Conservation (phyloP, 1,140 invertebrate species). For the Lucilia cuprina region DNA sequence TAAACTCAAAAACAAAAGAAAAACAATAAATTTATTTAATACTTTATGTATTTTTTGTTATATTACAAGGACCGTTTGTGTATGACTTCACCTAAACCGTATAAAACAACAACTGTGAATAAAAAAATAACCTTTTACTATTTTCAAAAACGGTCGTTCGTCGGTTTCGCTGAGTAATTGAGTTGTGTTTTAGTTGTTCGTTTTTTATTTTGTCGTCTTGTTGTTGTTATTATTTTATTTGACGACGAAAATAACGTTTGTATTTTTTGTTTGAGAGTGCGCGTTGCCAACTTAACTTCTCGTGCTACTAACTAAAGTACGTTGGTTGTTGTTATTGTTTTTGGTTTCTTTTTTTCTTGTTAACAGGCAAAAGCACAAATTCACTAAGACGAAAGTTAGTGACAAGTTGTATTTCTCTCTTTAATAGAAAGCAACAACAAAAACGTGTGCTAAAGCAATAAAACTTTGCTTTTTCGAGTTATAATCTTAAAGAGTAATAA, state of each 20-base stretch:
- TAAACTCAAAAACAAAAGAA: background rate
- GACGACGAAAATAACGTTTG: background rate
- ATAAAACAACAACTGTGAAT: conserved; percentile 11
- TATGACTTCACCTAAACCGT: conserved; percentile 14
- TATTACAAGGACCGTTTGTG: background rate
- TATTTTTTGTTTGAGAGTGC: background rate
- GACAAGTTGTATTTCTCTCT: background rate
- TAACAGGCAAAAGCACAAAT: background rate
- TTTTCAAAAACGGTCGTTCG: background rate
- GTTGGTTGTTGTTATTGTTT: background rate
- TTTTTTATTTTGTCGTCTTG: background rate
- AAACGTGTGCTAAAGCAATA: background rate
- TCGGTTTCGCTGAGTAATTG: background rate
- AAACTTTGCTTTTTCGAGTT: too few relatives aligned
- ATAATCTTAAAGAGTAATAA: too few relatives aligned
- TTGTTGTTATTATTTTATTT: background rate
- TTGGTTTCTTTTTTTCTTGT: too few relatives aligned
- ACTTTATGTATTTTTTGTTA: too few relatives aligned
- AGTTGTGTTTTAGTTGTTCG: background rate
- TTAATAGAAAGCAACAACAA: background rate
- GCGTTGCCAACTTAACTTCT: background rate
- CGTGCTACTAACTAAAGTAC: background rate
- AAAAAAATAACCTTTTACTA: background rate
- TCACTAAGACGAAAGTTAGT: background rate
- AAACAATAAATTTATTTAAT: background rate